These are phyloP conservation scores for Leistus spinibarbis DNA, from an alignment of 2,888 invertebrate genomes.

Conservation along the genomic window DNA sequence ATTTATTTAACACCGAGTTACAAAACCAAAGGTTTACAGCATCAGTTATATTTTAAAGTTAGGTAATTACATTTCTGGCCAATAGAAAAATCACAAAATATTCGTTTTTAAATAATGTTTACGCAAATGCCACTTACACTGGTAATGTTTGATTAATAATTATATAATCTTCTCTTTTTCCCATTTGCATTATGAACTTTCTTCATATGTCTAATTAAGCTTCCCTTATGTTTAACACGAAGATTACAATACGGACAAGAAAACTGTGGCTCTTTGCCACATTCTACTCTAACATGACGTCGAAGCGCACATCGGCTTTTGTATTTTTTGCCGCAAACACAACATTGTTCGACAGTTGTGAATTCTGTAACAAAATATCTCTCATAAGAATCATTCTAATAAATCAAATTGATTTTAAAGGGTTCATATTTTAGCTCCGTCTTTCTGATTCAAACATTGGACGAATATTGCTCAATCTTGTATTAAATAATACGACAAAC, in stretches of 20 bases:
- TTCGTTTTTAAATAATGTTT: no score
- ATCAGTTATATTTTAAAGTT: no score
- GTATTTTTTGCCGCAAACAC: conserved; percentile 72
- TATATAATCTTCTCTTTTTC: not conserved
- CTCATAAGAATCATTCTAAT: not conserved
- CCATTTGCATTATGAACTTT: not conserved
- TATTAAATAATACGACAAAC: no score
- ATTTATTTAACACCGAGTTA: no score
- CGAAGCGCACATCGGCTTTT: conserved; percentile 71
- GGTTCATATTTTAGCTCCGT: no score
- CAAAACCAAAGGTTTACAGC: no score
- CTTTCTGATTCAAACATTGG: no score
- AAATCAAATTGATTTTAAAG: not conserved
- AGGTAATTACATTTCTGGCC: no score
- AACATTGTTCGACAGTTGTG: not conserved
- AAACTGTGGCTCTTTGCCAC: conserved; percentile 66
- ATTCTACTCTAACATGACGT: conserved; percentile 73
- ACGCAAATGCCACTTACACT: no score
- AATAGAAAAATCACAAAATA: no score
- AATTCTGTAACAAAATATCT: conserved; percentile 13
- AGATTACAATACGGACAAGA: conserved; percentile 63
- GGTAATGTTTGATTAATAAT: not conserved
- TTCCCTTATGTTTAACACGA: conserved; percentile 61
- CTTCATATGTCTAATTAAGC: conserved; percentile 61
- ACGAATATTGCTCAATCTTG: no score